Base-by-base conservation (phyloP, 1,140 invertebrate species). In the Wiebesia pumilae region DNA sequence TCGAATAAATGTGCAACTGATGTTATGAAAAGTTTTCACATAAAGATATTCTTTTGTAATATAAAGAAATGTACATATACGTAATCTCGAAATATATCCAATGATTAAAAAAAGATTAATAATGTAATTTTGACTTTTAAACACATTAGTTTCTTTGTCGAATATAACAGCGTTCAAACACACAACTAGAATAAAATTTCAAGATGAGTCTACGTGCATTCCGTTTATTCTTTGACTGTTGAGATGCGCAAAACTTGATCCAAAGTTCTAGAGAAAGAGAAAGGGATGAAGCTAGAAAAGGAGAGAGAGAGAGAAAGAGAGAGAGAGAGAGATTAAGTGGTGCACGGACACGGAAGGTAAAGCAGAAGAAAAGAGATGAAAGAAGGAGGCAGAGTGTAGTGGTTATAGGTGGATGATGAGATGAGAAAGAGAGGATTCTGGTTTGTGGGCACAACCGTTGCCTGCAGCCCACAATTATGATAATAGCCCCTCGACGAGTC, bases 391-490 rank as follows among this genome's bases (percentile, higher is more conserved):
- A 81, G 65, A 69, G 62, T 65, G 75, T 77, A 80, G 65, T 79
- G 77, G 77, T 85, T 85, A 85, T 85, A 80, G 84, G 89, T 90
- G 88, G 90, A 92, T 92, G 92, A 94, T 91, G 92, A 92, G 92
- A 90, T 90, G 90, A 92, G 90, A 91, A 90, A 54, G 86, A 87
- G 81, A 81, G 90, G 91, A 94, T 93, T 94, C 93, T 93, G 93
- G 93, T 94, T 93, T 93, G 93, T 93, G 92, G 93, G 93, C 89
- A 93, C 91, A 93, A 91, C 91, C 92, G 91, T 89, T 93, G 92
- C 92, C 92, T 91, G 92, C 91, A 93, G 91, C 91, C 92, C 91
- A 91, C 92, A 93, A 94, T 94, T 94, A 94, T 93, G 93, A 93
- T 94, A 94, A 94, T 93, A 92, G 92, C 90, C 90, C 89, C 89